These are phyloP conservation scores for Falco punctatus DNA, from an alignment of 2,113 vertebrate species.

Conservation along the genomic window DNA sequence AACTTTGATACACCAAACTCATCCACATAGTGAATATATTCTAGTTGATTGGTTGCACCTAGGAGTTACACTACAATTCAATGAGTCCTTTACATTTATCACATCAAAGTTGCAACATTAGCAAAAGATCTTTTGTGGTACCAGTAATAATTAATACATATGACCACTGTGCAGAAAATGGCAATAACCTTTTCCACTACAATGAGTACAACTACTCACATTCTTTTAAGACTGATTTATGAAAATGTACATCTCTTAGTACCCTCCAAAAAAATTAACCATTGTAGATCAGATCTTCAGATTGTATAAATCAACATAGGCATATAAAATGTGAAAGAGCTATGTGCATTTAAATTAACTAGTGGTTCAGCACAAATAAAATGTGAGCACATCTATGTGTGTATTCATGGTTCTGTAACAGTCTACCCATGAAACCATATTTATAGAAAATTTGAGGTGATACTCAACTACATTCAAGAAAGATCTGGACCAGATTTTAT, in stretches of 20 bases:
- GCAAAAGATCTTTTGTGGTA: neutral
- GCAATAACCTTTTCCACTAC: neutral
- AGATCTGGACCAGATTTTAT: neutral
- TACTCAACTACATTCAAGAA: neutral
- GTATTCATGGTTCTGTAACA: neutral
- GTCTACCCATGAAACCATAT: neutral
- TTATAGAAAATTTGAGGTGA: neutral
- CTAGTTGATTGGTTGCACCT: neutral
- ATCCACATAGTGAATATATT: neutral
- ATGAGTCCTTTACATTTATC: neutral
- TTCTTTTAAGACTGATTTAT: neutral
- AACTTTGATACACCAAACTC: neutral
- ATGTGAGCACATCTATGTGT: neutral
- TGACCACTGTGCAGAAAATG: neutral
- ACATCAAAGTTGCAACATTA: neutral
- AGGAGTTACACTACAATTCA: neutral
- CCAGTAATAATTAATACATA: neutral
- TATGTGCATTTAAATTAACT: neutral
- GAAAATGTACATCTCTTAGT: neutral
- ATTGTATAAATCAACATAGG: neutral
- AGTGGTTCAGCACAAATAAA: neutral
- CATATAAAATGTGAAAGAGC: neutral
- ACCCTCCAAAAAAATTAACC: neutral
- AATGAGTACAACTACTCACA: accelerated
- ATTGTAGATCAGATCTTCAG: neutral